A percentile compares a stretch with the other conserved stretches of the same genome.
These are phyloP conservation scores for Meloidogyne chitwoodi DNA, from an alignment of 1,140 invertebrate species.

Conservation along the genomic window DNA sequence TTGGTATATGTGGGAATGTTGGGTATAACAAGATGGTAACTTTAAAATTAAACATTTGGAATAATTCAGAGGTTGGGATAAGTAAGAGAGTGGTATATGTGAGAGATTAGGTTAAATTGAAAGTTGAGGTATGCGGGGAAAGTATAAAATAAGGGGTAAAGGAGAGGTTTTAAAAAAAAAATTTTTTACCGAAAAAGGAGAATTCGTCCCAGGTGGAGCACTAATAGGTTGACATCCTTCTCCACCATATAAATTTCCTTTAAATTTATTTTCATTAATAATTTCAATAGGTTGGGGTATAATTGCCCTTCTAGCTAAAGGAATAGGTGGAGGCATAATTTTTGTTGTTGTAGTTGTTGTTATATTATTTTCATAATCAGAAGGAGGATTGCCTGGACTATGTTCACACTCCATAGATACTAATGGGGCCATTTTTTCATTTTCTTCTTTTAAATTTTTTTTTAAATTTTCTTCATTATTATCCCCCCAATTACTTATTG, in stretches of 20 bases:
- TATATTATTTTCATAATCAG: conserved; percentile 57
- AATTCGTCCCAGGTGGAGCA: neutral
- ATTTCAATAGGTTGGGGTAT: neutral
- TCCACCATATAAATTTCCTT: neutral
- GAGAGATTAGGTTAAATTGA: neutral
- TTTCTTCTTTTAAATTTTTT: conserved; percentile 1
- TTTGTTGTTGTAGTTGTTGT: conserved; percentile 1
- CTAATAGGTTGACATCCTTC: neutral
- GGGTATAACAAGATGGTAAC: no score
- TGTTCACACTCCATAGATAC: neutral
- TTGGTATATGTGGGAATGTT: neutral
- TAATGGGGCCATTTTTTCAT: conserved; percentile 15
- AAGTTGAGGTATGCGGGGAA: no score
- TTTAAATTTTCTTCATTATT: conserved; percentile 18
- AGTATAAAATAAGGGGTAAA: neutral
- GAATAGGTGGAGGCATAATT: neutral
- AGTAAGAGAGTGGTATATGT: neutral
- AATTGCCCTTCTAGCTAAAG: neutral
- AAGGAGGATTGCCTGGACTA: conserved; percentile 38
- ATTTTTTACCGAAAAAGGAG: neutral
- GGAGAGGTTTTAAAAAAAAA: neutral
- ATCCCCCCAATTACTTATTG: neutral
- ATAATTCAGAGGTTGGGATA: no score
- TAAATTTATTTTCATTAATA: neutral
- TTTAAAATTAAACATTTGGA: no score